These are phyloP conservation scores for Synanthedon vespiformis DNA, from an alignment of 2,888 invertebrate genomes.

Conservation along the genomic window DNA sequence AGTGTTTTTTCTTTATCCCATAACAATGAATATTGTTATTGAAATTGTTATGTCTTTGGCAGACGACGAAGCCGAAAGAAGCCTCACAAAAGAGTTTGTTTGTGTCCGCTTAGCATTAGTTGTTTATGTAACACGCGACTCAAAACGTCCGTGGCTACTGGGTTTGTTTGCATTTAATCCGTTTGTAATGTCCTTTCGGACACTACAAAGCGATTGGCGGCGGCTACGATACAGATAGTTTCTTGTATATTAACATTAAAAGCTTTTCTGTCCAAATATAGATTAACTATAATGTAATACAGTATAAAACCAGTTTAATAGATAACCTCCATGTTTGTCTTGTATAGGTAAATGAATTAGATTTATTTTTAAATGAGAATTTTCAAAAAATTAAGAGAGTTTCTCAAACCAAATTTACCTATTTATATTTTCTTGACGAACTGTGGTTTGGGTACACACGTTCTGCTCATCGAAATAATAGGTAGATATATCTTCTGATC, in stretches of 20 bases:
- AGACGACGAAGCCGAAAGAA: constrained; percentile 23
- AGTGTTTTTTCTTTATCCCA: constrained; percentile 29
- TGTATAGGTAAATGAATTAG: too few species aligned
- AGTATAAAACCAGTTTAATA: too few species aligned
- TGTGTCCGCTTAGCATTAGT: constrained; percentile 50
- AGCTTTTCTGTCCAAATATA: neutral
- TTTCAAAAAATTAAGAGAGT: too few species aligned
- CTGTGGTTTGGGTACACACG: too few species aligned
- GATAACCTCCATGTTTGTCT: too few species aligned
- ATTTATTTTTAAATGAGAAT: too few species aligned
- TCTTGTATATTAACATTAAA: neutral
- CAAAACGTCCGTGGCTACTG: constrained; percentile 40
- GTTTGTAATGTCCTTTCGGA: constrained; percentile 51
- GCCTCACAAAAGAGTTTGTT: constrained; percentile 54
- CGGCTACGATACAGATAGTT: constrained; percentile 15
- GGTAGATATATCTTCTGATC: too few species aligned
- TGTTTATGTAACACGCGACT: constrained; percentile 36
- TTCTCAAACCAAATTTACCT: too few species aligned
- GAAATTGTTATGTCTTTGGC: constrained; percentile 25
- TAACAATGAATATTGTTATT: constrained; percentile 48
- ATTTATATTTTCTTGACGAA: too few species aligned
- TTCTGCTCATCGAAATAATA: too few species aligned
- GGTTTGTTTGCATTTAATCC: constrained; percentile 62
- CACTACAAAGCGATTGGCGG: constrained; percentile 27
- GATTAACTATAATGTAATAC: too few species aligned